Percentiles rank a stretch among this genome's conserved stretches.
phyloP scores from a whole-genome alignment of 2,888 invertebrate species.

The Xanthia icteritia region DNA sequence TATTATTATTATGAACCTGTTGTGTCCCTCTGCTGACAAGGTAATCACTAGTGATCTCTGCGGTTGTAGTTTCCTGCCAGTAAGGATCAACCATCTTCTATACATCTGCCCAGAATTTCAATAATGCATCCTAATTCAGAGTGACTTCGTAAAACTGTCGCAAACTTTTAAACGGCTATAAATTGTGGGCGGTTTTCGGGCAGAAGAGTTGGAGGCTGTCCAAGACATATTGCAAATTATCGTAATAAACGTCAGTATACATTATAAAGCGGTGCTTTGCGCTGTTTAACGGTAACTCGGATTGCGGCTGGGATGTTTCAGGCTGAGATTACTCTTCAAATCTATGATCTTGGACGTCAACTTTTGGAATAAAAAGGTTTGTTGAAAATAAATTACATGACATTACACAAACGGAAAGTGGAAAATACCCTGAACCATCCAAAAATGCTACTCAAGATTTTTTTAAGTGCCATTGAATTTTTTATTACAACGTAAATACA shows the following conservation, averaged over 20 bases:
- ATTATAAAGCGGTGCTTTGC: slow-evolving; percentile 8
- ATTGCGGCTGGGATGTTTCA: background rate
- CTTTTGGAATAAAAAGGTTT: background rate
- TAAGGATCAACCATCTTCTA: background rate
- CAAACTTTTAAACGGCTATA: slow-evolving; percentile 35
- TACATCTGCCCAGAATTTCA: slow-evolving; percentile 7
- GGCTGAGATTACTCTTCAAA: background rate
- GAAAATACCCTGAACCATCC: background rate
- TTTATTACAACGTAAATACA: background rate
- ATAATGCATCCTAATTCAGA: slow-evolving; percentile 39
- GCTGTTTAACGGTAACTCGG: background rate
- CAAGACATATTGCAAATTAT: slow-evolving; percentile 50
- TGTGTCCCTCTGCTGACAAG: background rate
- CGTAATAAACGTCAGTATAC: slow-evolving; percentile 35
- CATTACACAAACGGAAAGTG: background rate
- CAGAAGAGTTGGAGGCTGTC: slow-evolving; percentile 36
- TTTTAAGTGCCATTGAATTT: background rate
- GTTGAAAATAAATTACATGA: background rate
- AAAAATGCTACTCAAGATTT: background rate
- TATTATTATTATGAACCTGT: no score
- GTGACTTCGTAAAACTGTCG: slow-evolving; percentile 32
- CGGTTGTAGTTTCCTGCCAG: background rate
- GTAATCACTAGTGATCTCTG: background rate
- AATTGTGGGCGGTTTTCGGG: slow-evolving; percentile 34
- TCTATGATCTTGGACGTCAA: background rate